Conservation (phyloP, 2,113 vertebrate species). For the Phalacrocorax aristotelis region DNA sequence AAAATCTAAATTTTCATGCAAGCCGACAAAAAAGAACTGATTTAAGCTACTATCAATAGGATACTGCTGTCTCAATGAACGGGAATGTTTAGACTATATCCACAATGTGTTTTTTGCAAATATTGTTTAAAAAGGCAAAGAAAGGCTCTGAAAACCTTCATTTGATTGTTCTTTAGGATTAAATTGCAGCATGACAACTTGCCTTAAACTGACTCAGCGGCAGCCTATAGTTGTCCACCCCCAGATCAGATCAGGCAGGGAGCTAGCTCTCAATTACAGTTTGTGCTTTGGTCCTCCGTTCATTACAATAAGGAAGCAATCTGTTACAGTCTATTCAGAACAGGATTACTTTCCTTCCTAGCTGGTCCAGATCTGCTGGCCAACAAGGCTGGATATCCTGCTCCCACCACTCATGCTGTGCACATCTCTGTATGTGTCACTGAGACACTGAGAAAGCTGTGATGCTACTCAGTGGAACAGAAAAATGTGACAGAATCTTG, state of each 20-base stretch:
- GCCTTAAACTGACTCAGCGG: not conserved
- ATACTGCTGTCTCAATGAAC: not conserved
- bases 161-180: not conserved
- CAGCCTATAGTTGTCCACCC: not conserved
- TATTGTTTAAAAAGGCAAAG: not conserved
- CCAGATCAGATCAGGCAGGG: not conserved
- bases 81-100: not conserved
- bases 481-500: not conserved
- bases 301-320: not conserved
- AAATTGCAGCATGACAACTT: not conserved
- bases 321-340: not conserved
- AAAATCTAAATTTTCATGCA: not conserved
- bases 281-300: not conserved
- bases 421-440: rapidly evolving
- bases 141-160: not conserved
- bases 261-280: not conserved
- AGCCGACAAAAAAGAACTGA: not conserved
- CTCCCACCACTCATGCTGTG: not conserved
- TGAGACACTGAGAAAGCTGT: not conserved
- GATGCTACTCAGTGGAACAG: rapidly evolving
- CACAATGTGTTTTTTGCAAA: not conserved
- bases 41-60: not conserved
- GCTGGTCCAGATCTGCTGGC: not conserved
- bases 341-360: not conserved
- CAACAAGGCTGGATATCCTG: not conserved